phyloP scores from a whole-genome alignment of 2,113 vertebrate species.

The Psilopsiagon aurifrons region DNA sequence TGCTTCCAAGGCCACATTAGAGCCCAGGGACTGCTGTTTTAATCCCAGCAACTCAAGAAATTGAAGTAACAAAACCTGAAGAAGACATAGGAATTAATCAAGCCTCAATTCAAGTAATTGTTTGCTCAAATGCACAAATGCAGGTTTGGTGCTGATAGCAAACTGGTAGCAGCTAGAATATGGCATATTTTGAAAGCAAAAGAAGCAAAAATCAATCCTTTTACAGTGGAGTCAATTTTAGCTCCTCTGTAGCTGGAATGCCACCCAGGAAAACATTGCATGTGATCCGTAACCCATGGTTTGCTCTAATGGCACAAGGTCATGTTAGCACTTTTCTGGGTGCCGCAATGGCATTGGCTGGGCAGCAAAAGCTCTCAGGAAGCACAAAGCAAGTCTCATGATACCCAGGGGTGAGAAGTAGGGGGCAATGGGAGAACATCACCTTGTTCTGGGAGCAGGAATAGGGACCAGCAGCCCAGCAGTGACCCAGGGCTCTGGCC shows the following conservation, averaged over 20 bases:
- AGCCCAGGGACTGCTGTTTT: neutral
- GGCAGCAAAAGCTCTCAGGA: neutral
- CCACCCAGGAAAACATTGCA: neutral
- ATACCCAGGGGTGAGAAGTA: neutral
- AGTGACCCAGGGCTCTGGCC: rapidly evolving
- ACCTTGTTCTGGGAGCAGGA: neutral
- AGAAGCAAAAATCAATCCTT: neutral
- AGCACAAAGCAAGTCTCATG: neutral
- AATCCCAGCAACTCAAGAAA: neutral
- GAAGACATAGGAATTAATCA: neutral
- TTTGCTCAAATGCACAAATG: neutral
- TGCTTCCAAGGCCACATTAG: neutral
- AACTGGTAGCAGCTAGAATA: neutral
- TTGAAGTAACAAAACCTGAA: neutral
- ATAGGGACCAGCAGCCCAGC: neutral
- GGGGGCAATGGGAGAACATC: rapidly evolving
- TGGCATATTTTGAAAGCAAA: neutral
- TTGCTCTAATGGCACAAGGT: neutral
- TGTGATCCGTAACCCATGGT: too few species aligned
- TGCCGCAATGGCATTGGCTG: neutral
- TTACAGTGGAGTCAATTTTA: neutral
- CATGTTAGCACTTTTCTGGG: neutral
- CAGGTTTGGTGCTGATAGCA: neutral
- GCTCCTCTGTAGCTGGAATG: neutral
- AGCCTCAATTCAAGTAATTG: neutral